Evolutionary conservation across 2,113 vertebrate species (phyloP).

Genomic region (Australoheros scitulus): DNA sequence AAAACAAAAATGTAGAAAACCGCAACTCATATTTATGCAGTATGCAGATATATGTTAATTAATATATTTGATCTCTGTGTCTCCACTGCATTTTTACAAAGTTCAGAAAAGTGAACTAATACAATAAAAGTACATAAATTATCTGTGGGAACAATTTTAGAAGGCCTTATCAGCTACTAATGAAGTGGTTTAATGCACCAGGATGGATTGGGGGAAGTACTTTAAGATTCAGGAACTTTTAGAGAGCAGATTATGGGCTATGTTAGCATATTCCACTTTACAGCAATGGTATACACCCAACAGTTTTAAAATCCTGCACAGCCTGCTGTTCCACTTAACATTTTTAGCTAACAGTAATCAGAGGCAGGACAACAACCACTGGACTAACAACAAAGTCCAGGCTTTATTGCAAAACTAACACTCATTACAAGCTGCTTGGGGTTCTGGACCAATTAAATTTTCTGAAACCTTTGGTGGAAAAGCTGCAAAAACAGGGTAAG

Average conservation of each 20-base stretch:
- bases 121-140: background rate
- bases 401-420: background rate
- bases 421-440: background rate
- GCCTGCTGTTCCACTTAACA: background rate
- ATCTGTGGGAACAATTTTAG: background rate
- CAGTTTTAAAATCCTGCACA: background rate
- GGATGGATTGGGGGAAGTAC: background rate
- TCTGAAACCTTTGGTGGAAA: background rate
- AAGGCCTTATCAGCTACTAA: background rate
- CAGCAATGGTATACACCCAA: background rate
- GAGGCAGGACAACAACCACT: background rate
- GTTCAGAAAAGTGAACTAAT: background rate
- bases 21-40: background rate
- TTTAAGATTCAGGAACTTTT: background rate
- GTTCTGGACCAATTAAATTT: background rate
- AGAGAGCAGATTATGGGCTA: background rate
- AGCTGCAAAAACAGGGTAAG: background rate
- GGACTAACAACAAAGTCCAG: background rate
- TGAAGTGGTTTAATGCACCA: no score
- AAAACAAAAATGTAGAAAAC: background rate
- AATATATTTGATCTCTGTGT: background rate
- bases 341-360: background rate
- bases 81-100: background rate
- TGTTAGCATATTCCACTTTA: background rate
- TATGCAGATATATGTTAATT: background rate